Base-by-base conservation (phyloP, 2,888 invertebrate genomes). In the Leptopilina syphax region DNA sequence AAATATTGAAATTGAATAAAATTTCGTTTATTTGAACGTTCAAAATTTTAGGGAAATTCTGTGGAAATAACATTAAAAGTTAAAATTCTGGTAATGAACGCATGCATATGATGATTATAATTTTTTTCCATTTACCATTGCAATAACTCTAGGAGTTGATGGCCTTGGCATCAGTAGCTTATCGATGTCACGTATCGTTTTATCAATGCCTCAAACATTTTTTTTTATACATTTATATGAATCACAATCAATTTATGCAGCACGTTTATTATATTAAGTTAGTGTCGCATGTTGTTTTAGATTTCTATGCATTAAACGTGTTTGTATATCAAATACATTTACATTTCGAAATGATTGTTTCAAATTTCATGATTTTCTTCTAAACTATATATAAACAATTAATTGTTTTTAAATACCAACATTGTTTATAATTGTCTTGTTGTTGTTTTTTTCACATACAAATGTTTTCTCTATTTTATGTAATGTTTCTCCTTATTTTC, bases 101-200 rank as follows among this genome's bases (percentile, higher is more conserved):
- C n/a, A 34, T n/a, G n/a, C 8, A 34, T n/a, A 44, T 67, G 67
- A 67, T 67, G 67, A 18, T 7, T 44, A 44, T 44, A 67, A 18
- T 18, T 18, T 44, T 67, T 67, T 67, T 67, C 47, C 44, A 18
- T 60, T 63, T 63, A 4, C 54, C 12, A 1, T 24, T 27, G 44
- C 44, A 44, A 34, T 34, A n/a, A 34, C n/a, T 27, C 34, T 73
- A 73, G 54, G 10, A 73, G 57, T 73, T 57, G 73, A 73, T 73
- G 10, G 34, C 57, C 73, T 57, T 73, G 73, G 34, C 41, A 73
- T 73, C 34, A 57, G n/a, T 57, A 24, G 63, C 73, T 57, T 73
- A 73, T 73, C 18, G 41, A 73, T 54, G 57, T 34, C 57, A 57
- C 34, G 73, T 73, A 73, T 57, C 34, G 18, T 73, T 57, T 73